phyloP scores from a whole-genome alignment of 2,797 vertebrate species.

The Corythornis leucogaster region DNA sequence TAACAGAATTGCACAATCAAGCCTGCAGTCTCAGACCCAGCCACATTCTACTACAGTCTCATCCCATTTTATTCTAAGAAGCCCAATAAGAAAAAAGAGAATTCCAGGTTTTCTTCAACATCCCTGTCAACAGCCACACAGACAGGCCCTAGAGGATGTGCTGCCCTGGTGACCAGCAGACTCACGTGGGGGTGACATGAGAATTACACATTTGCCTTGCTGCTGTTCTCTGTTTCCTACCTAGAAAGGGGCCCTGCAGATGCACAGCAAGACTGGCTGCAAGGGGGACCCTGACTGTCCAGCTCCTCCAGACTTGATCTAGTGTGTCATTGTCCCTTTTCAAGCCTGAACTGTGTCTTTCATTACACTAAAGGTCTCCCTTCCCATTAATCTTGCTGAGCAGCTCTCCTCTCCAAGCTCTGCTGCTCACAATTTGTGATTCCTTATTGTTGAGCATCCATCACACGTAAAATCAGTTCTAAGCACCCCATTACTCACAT shows the following conservation, averaged over 20 bases:
- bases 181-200: background rate
- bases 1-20: background rate
- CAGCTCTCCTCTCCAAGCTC: slow-evolving; percentile 57
- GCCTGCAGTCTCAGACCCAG: background rate
- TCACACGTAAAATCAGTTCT: slow-evolving; percentile 65
- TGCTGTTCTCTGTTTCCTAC: background rate
- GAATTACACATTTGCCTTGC: background rate
- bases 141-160: background rate
- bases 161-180: background rate
- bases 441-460: slow-evolving; percentile 68
- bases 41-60: background rate
- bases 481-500: slow-evolving; percentile 71
- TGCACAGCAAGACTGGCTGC: background rate
- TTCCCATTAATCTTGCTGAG: slow-evolving; percentile 68
- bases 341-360: slow-evolving; percentile 51
- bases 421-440: slow-evolving; percentile 67
- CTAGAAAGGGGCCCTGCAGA: background rate
- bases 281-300: background rate
- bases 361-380: slow-evolving; percentile 64
- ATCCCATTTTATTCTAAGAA: no score
- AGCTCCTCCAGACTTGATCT: background rate
- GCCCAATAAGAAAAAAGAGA: no score
- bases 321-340: slow-evolving; percentile 41
- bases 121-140: background rate
- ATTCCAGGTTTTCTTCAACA: background rate